Percentiles rank a stretch among this genome's conserved stretches.
These are phyloP conservation scores for Synergus umbraculus DNA, from an alignment of 2,888 invertebrate species.

Conservation along the genomic window DNA sequence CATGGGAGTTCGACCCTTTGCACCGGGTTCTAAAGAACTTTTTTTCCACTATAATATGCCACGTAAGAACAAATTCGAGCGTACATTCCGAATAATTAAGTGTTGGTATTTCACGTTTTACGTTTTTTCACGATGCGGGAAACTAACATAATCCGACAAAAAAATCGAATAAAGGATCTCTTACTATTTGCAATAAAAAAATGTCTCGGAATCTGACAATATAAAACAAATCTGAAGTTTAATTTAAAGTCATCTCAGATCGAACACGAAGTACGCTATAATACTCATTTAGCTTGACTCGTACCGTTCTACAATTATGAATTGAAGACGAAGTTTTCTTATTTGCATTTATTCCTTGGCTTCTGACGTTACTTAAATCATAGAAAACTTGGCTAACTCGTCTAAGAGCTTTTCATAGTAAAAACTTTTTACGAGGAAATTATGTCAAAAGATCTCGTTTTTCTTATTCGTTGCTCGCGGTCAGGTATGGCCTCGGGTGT, in stretches of 20 bases:
- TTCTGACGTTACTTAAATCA: conserved; percentile 1
- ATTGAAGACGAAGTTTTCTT: background rate
- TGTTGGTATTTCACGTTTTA: background rate
- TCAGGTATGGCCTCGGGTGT: conserved; percentile 6
- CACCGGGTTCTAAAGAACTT: background rate
- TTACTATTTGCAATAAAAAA: background rate
- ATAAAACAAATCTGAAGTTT: background rate
- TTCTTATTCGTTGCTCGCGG: conserved; percentile 36
- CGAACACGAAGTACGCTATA: background rate
- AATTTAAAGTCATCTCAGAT: background rate
- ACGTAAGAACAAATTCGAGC: background rate
- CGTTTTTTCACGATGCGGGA: background rate
- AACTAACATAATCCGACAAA: background rate
- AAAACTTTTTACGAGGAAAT: conserved; percentile 33
- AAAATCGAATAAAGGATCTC: too few relatives aligned
- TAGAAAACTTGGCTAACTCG: conserved; percentile 36
- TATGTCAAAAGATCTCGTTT: conserved; percentile 31
- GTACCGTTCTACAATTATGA: conserved; percentile 19
- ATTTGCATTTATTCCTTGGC: conserved; percentile 24
- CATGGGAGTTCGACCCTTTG: background rate
- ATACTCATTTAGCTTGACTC: conserved; percentile 2
- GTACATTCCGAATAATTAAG: background rate
- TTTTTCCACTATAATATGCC: background rate
- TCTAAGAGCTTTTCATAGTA: conserved; percentile 25
- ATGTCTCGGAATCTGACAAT: background rate